Base-by-base conservation (phyloP, 2,888 invertebrate genomes). In the Cancer borealis region DNA sequence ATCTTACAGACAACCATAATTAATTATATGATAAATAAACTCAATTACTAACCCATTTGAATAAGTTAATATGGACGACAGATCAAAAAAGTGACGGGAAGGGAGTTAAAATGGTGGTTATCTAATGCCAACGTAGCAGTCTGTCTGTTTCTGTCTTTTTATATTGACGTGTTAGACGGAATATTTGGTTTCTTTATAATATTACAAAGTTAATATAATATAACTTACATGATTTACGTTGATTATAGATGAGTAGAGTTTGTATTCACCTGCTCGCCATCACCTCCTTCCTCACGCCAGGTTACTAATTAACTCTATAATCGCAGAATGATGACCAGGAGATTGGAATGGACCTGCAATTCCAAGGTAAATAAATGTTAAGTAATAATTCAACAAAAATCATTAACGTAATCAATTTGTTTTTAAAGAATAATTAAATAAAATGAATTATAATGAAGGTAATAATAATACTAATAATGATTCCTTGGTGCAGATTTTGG, bases 301-400 rank as follows among this genome's bases (percentile, higher is more conserved):
- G 4, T 88, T 46, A 17, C 46, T 88, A 12, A 46, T 45, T 49
- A 12, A 26, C 14, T 89, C 49, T 49, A n/a, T 30, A 1, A 1
- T 92, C 26, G n/a, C 94, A 94, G 94, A 89, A 94, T 94, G 88
- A 90, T 21, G 89, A 92, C 46, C 87, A 94, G n/a, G 88, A 88
- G 12, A 88, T 94, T 14, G 89, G 94, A 0, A 87, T 94, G 84
- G 94, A 94, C 54, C 92, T 94, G 10, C 94, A 94, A 45, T 94
- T 94, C 88, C 94, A 94, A 84, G 94, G 94, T 94, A 90, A 45
- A 39, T 14, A 47, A 30, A 47, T 47, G 0, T 91, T n/a, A 90
- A 12, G 8, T 1, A 90, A 12, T 3, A 49, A 47, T 30, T 21
- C 5, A 12, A 88, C 17, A n/a, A 10, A 47, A 46, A 47, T 46